Base-by-base conservation (phyloP, 1,140 invertebrate genomes). In the Atta cephalotes region DNA sequence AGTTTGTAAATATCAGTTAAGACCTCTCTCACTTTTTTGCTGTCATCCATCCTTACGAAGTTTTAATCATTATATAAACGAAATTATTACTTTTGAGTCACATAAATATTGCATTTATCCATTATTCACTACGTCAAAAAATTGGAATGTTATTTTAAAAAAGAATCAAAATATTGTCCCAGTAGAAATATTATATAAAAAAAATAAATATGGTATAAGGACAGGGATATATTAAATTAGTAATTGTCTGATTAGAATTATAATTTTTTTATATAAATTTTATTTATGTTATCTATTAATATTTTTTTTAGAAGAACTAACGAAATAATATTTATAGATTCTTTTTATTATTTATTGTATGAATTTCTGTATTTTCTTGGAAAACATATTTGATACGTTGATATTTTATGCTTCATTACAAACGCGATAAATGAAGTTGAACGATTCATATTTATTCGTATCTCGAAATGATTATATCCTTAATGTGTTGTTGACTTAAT, bases 1-100 rank as follows among this genome's bases (percentile, higher is more conserved):
- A 66, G 80, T 74, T 18, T 76, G 80, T 76, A 84, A 84, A 84
- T 81, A 81, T 84, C 70, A 39, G 68, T 10, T 80, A 49, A 62
- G 18, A 16, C 2, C 14, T 63, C 53, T 74, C 28, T 76, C 9
- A 84, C 5, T 77, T 58, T 85, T 53, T 25, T 53, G 25, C 10
- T 39, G 1, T 18, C 49, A n/a, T 14, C 18, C 70, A 25, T 21
- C n/a, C 25, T 56, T 25, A 45, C 31, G 6, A 31, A 14, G 0
- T 9, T 39, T 16, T 25, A 39, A 62, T 78, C n/a, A 18, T 81
- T 10, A 21, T 14, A 51, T 76, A 18, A 58, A 51, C 31, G 5
- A 70, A 81, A 84, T 74, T 49, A 16, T 9, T 62, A 60, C 14
- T 71, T 28, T 60, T 21, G 21, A 60, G 45, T 31, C 3, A 49